Percentiles rank a stretch among this genome's conserved stretches.
These are phyloP conservation scores for Deilephila porcellus DNA, from an alignment of 2,888 invertebrate species.

Conservation along the genomic window DNA sequence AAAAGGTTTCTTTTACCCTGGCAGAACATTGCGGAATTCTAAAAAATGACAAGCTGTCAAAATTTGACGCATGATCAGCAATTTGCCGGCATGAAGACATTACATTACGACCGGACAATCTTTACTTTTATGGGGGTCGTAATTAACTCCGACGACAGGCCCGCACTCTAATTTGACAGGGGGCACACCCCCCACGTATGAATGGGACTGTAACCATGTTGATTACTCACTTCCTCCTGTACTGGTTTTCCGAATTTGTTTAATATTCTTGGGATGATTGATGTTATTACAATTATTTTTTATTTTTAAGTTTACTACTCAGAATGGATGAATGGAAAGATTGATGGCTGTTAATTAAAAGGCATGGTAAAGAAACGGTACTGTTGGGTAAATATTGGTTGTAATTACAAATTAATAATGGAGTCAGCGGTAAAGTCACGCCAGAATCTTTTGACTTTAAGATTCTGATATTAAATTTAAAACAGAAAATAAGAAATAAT, in stretches of 20 bases:
- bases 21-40: slow-evolving; percentile 14
- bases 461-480: too few relatives aligned
- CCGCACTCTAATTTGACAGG: slow-evolving; percentile 66
- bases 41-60: slow-evolving; percentile 31
- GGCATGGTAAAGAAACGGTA: background rate
- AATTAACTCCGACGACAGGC: slow-evolving; percentile 59
- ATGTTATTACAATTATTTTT: background rate
- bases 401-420: too few relatives aligned
- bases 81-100: slow-evolving; percentile 69
- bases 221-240: slow-evolving; percentile 15
- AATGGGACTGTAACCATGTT: slow-evolving; percentile 3
- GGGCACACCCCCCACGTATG: slow-evolving; percentile 30
- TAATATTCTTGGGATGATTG: slow-evolving; percentile 4
- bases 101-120: slow-evolving; percentile 43
- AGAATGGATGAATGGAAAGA: slow-evolving; percentile 2
- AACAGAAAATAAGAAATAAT: too few relatives aligned
- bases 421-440: too few relatives aligned
- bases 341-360: background rate
- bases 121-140: slow-evolving; percentile 45
- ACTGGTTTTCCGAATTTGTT: background rate
- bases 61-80: slow-evolving; percentile 45
- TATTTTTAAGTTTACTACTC: background rate
- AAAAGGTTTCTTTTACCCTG: background rate
- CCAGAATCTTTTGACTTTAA: too few relatives aligned
- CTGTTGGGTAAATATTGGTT: too few relatives aligned